These are phyloP conservation scores for Gallinago solitaria DNA, from an alignment of 2,797 vertebrate species.

Conservation along the genomic window DNA sequence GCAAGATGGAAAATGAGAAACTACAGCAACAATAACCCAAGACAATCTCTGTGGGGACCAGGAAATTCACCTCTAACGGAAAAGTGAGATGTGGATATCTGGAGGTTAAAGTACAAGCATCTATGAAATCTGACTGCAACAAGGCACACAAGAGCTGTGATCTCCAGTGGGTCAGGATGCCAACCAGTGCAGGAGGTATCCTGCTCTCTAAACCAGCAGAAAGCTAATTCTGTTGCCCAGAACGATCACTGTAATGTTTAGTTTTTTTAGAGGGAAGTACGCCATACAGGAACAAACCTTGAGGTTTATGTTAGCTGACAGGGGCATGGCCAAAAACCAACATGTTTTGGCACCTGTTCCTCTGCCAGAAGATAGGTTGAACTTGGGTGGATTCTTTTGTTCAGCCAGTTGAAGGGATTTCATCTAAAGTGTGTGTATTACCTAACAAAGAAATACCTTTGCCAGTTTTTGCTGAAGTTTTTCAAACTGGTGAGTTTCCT, in stretches of 20 bases:
- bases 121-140: neutral
- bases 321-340: neutral
- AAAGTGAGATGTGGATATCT: neutral
- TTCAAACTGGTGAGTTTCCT: neutral
- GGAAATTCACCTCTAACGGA: neutral
- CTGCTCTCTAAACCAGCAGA: neutral
- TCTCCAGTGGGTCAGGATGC: neutral
- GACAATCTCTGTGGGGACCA: neutral
- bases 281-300: neutral
- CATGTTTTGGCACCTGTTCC: accelerated
- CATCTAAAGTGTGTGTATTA: neutral
- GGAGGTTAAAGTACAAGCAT: neutral
- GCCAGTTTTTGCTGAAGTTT: neutral
- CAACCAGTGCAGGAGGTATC: neutral
- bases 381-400: neutral
- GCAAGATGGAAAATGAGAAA: neutral
- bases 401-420: neutral
- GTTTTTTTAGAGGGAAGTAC: neutral
- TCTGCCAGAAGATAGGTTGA: neutral
- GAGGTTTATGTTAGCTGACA: neutral
- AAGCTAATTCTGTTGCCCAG: neutral
- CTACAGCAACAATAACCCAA: neutral
- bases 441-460: neutral
- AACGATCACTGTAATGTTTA: neutral
- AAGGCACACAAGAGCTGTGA: neutral